Conservation (phyloP, 2,888 invertebrate species). For the Chironomus riparius region DNA sequence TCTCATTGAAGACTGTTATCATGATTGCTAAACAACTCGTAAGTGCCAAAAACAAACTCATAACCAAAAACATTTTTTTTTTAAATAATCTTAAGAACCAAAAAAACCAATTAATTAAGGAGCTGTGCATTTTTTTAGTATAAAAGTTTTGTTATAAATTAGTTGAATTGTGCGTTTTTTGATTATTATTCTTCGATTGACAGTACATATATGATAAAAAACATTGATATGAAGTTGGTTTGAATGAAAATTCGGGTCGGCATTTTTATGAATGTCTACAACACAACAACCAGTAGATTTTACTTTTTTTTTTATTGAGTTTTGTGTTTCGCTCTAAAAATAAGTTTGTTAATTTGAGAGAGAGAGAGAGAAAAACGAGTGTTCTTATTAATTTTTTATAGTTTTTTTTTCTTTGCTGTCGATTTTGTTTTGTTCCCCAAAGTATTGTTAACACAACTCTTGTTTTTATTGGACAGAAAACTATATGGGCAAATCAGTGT, state of each 20-base stretch:
- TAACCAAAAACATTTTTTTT: neutral
- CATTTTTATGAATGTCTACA: neutral
- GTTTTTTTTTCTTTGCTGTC: neutral
- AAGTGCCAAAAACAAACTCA: constrained; percentile 31
- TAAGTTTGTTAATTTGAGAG: neutral
- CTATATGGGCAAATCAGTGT: too few relatives aligned
- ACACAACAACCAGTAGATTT: too few relatives aligned
- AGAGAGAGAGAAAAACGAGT: neutral
- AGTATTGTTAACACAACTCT: neutral
- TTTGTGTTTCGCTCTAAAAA: neutral
- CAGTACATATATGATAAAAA: neutral
- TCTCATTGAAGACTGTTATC: constrained; percentile 61
- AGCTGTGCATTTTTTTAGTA: neutral
- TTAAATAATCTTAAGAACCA: neutral
- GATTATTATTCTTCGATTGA: neutral
- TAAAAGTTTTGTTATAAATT: neutral
- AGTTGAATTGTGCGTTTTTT: neutral
- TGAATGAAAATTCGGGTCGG: neutral
- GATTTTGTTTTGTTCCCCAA: neutral
- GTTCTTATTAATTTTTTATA: neutral
- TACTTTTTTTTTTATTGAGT: neutral
- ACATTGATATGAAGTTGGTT: neutral
- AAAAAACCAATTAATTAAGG: neutral
- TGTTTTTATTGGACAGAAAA: too few relatives aligned
- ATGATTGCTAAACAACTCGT: constrained; percentile 64